These are phyloP conservation scores for Anoplolepis gracilipes DNA, from an alignment of 1,140 invertebrate species.

Conservation along the genomic window DNA sequence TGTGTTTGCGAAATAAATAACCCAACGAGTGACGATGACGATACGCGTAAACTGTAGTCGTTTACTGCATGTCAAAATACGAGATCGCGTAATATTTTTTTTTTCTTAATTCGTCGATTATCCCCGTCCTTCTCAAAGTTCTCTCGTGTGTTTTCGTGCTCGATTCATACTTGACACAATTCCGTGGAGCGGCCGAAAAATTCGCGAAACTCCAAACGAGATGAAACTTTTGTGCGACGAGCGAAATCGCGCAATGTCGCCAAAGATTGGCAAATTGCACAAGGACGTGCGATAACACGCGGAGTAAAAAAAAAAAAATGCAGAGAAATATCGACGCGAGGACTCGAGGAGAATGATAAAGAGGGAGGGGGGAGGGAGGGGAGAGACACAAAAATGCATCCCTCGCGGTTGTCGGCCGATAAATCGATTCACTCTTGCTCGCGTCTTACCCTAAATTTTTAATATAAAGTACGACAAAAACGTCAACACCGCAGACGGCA, in stretches of 20 bases:
- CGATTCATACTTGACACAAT: neutral
- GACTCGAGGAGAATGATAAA: neutral
- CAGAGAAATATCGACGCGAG: neutral
- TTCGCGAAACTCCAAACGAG: neutral
- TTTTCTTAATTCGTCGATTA: too few species aligned
- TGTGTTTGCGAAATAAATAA: constrained; percentile 22
- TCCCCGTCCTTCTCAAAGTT: neutral
- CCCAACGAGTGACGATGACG: too few species aligned
- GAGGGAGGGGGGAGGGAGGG: neutral
- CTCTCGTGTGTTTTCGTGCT: too few species aligned
- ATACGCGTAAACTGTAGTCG: too few species aligned
- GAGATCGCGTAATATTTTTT: neutral
- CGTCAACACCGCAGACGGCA: constrained; percentile 5
- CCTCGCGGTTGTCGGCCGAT: neutral
- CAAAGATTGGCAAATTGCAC: constrained; percentile 22
- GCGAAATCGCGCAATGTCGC: constrained; percentile 11
- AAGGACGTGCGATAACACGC: constrained; percentile 26
- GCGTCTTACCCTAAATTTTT: constrained; percentile 26
- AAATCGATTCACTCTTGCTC: neutral
- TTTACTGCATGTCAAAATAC: constrained; percentile 10
- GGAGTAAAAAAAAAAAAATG: constrained; percentile 1
- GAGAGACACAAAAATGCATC: neutral
- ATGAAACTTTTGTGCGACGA: neutral
- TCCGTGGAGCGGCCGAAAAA: neutral
- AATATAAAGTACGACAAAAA: neutral